Evolutionary conservation across 2,888 invertebrate genomes (phyloP), one percentile per base, ranked within the genome.

Genomic region (Mythimna loreyi): DNA sequence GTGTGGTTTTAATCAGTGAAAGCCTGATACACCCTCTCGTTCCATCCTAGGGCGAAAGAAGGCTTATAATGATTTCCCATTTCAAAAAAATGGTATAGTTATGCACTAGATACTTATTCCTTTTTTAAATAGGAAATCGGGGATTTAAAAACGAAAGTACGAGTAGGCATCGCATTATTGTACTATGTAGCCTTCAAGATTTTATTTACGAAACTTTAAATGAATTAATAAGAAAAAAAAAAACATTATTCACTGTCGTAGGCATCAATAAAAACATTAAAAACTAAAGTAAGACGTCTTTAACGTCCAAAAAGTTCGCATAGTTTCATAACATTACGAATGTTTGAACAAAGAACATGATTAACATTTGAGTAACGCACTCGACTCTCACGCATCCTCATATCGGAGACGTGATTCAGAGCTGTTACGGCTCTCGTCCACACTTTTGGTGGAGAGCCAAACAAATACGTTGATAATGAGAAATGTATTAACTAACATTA

Each of bases 401-500:
- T 33, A 57, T 62, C 49, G 47, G 56, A 61, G 21, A 59, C 28
- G 58, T 82, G 82, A 84, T 55, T 82, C 84, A 82, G 65, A 57
- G 45, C 9, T 16, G 62, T 40, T 40, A 40, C 40, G 40, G 50
- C 50, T 53, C 30, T 59, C 50, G 36, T 69, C 63, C 53, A 19
- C 5, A 23, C 50, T 67, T 52, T 75, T 82, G 82, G 75, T 82
- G 40, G 25, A 7, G 56, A 67, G 82, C 82, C 82, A 82, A 82
- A 66, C 53, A 60, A 43, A 58, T 23, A 45, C 19, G 23, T 25
- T 63, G 67, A 56, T 69, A 61, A 61, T 36, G 25, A 49, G 62
- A 71, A 68, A 36, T 40, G 21, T 52, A 47, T 72, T 70, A 61
- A 77, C 67, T 49, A 56, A 70, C 56, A 74, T 53, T 28, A 21